Percentiles rank a stretch among this genome's conserved stretches.
These are phyloP conservation scores for Dicentrarchus labrax DNA, from an alignment of 2,113 vertebrate genomes.

Conservation along the genomic window DNA sequence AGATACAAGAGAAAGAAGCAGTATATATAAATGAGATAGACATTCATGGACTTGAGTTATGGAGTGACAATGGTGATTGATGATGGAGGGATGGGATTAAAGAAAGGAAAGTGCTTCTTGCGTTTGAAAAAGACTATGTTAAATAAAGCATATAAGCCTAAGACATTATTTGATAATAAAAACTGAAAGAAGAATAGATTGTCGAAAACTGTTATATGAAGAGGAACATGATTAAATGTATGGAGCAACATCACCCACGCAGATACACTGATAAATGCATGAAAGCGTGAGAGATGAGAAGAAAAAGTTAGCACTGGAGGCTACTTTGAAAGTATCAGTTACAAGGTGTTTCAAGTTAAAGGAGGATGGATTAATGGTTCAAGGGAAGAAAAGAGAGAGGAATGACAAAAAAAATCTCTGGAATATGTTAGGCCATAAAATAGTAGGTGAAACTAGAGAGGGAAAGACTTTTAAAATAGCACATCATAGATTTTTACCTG, in stretches of 20 bases:
- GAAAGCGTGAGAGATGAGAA: conserved; percentile 15
- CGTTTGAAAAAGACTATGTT: conserved; percentile 10
- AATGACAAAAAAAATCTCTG: conserved; percentile 15
- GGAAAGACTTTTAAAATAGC: neutral
- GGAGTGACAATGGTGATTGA: conserved; percentile 21
- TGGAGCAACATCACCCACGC: neutral
- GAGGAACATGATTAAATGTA: conserved; percentile 29
- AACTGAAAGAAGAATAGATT: conserved; percentile 38
- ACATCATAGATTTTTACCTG: neutral
- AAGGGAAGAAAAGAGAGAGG: neutral
- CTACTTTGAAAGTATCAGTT: conserved; percentile 59
- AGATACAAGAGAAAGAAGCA: conserved; percentile 26
- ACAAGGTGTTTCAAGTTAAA: conserved; percentile 57
- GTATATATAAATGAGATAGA: conserved; percentile 17
- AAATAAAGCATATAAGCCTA: conserved; percentile 24
- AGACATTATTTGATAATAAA: conserved; percentile 27
- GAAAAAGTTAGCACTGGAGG: conserved; percentile 26
- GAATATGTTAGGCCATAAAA: conserved; percentile 35
- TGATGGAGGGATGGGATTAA: neutral
- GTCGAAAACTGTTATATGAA: conserved; percentile 14
- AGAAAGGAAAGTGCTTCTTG: conserved; percentile 7
- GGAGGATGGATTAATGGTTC: conserved; percentile 53
- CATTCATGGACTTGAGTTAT: conserved; percentile 11
- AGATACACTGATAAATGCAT: conserved; percentile 38
- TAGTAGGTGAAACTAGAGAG: neutral